These are phyloP conservation scores for Nowickia ferox DNA, from an alignment of 2,888 invertebrate species.

Conservation along the genomic window DNA sequence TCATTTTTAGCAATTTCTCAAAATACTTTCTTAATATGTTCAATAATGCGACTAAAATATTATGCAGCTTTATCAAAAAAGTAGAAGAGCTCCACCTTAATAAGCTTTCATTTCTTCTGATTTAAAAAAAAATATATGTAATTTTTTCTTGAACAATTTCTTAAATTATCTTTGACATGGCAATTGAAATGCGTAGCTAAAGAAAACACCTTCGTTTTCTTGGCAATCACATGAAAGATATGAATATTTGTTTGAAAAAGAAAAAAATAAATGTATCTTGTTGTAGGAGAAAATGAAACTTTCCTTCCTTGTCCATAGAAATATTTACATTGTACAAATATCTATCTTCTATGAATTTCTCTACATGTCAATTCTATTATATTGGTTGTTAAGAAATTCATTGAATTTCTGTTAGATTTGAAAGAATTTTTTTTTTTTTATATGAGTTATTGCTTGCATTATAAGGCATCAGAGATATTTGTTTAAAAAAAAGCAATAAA, in stretches of 20 bases:
- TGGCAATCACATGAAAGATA: conserved; percentile 13
- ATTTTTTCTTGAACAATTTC: conserved; percentile 39
- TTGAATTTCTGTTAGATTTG: conserved; percentile 69
- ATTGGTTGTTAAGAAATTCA: conserved; percentile 52
- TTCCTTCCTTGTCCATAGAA: conserved; percentile 64
- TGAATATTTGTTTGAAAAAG: conserved; percentile 34
- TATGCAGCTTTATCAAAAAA: neutral
- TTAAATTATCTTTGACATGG: conserved; percentile 67
- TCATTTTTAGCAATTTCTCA: neutral
- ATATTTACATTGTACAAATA: neutral
- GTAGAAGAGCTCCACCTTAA: conserved; percentile 48
- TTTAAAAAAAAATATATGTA: conserved; percentile 15
- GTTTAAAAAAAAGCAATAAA: conserved; percentile 26
- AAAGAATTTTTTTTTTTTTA: conserved; percentile 62
- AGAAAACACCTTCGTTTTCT: conserved; percentile 67
- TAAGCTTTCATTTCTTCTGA: conserved; percentile 48
- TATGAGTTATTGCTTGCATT: conserved; percentile 67
- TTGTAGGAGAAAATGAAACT: conserved; percentile 68
- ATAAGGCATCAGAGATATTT: conserved; percentile 53
- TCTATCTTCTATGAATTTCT: conserved; percentile 35
- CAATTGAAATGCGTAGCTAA: conserved; percentile 70
- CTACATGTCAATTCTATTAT: conserved; percentile 64
- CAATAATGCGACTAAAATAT: conserved; percentile 5
- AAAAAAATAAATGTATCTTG: conserved; percentile 18
- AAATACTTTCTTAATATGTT: conserved; percentile 40